Conservation (phyloP, 2,797 vertebrate genomes). For the Aphelocoma californica region DNA sequence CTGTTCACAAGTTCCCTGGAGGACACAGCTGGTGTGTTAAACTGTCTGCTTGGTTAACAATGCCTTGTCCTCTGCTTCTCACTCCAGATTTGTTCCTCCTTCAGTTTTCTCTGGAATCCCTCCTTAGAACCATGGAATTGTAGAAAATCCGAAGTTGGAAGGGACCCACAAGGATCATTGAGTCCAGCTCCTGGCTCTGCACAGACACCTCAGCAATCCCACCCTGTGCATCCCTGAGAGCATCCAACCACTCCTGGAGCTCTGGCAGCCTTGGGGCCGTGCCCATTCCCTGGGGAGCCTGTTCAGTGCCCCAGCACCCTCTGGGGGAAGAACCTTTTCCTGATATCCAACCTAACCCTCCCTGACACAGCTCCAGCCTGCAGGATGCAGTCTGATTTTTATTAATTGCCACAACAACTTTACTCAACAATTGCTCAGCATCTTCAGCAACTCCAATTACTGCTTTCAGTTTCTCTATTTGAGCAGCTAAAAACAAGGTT, state of each 20-base stretch:
- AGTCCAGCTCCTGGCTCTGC: background rate
- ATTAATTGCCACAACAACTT: background rate
- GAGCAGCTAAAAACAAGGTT: background rate
- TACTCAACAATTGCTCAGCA: background rate
- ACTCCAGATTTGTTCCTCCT: background rate
- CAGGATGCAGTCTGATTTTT: background rate
- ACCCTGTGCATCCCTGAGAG: background rate
- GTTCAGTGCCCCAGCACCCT: accelerated
- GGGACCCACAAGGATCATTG: background rate
- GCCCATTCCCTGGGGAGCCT: background rate
- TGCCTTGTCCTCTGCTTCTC: background rate
- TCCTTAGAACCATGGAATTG: background rate
- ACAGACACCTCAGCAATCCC: background rate
- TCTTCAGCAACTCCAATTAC: background rate
- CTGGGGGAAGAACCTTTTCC: background rate
- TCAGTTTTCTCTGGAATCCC: background rate
- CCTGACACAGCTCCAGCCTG: background rate
- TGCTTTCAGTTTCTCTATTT: background rate
- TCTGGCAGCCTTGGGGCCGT: background rate
- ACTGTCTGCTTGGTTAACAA: background rate
- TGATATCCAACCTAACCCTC: background rate
- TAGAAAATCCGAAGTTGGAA: background rate
- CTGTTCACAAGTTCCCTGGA: background rate
- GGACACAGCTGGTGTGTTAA: background rate
- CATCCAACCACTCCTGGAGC: accelerated